phyloP scores from a whole-genome alignment of 2,797 vertebrate genomes.

The Moxostoma hubbsi region DNA sequence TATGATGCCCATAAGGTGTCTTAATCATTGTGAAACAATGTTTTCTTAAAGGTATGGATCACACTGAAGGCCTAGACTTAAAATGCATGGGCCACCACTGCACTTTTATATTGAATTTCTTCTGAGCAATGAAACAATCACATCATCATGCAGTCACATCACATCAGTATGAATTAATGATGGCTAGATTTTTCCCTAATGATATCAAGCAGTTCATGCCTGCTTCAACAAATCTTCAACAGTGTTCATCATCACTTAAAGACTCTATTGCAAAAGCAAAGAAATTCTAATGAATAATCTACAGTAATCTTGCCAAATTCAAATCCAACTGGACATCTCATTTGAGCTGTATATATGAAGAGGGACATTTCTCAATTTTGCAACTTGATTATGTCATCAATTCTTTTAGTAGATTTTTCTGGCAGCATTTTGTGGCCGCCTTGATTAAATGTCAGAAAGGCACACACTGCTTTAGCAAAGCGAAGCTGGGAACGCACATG shows the following conservation, averaged over 20 bases:
- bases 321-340: slow-evolving; percentile 4
- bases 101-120: too few relatives aligned
- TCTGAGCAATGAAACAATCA: too few relatives aligned
- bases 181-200: too few relatives aligned
- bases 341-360: neutral
- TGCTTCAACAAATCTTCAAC: neutral
- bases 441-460: slow-evolving; percentile 40
- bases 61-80: too few relatives aligned
- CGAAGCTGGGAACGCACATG: neutral
- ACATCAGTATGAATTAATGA: too few relatives aligned
- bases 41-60: too few relatives aligned
- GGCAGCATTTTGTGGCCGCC: slow-evolving; percentile 16
- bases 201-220: too few relatives aligned
- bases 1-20: too few relatives aligned
- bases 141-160: too few relatives aligned
- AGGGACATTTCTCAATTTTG: slow-evolving; percentile 23
- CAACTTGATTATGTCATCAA: slow-evolving; percentile 41
- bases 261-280: neutral
- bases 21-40: too few relatives aligned
- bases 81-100: too few relatives aligned
- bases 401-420: slow-evolving; percentile 27
- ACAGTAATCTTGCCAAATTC: neutral
- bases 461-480: slow-evolving; percentile 33
- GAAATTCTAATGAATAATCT: neutral
- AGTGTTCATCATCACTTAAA: neutral